A percentile compares a stretch with the other conserved stretches of the same genome.
phyloP scores from a whole-genome alignment of 2,888 invertebrate species.

The Drosophila colorata region DNA sequence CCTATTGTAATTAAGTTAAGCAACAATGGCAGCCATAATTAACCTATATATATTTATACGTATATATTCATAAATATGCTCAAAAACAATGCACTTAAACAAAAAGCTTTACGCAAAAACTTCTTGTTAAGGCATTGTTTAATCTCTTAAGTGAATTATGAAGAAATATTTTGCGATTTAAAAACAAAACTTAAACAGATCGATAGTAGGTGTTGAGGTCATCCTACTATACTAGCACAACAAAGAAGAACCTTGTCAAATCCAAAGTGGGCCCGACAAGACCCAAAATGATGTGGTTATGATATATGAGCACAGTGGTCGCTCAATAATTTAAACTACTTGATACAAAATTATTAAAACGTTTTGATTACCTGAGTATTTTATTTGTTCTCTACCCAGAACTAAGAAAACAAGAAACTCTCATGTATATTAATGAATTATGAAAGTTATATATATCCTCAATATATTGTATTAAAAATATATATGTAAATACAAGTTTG shows the following conservation, averaged over 20 bases:
- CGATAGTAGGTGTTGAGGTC: slow-evolving; percentile 11
- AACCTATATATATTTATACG: neutral
- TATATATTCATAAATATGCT: neutral
- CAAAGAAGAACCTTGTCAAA: neutral
- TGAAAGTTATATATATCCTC: too few relatives aligned
- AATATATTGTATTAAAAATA: too few relatives aligned
- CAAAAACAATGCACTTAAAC: neutral
- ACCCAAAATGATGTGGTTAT: too few relatives aligned
- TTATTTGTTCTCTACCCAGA: too few relatives aligned
- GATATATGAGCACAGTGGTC: neutral
- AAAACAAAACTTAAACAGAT: neutral
- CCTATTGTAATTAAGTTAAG: slow-evolving; percentile 19
- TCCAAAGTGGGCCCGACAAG: neutral
- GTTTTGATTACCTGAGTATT: too few relatives aligned
- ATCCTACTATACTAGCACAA: neutral
- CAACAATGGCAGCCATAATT: slow-evolving; percentile 5
- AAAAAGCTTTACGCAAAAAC: neutral
- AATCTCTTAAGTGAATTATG: slow-evolving; percentile 2
- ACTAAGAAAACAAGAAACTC: too few relatives aligned
- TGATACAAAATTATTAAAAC: too few relatives aligned
- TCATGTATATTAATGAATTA: too few relatives aligned
- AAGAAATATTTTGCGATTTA: slow-evolving; percentile 1
- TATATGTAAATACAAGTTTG: too few relatives aligned
- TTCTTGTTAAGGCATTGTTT: neutral
- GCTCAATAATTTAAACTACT: too few relatives aligned